phyloP scores from a whole-genome alignment of 1,140 invertebrate species.

The Temnothorax nylanderi region DNA sequence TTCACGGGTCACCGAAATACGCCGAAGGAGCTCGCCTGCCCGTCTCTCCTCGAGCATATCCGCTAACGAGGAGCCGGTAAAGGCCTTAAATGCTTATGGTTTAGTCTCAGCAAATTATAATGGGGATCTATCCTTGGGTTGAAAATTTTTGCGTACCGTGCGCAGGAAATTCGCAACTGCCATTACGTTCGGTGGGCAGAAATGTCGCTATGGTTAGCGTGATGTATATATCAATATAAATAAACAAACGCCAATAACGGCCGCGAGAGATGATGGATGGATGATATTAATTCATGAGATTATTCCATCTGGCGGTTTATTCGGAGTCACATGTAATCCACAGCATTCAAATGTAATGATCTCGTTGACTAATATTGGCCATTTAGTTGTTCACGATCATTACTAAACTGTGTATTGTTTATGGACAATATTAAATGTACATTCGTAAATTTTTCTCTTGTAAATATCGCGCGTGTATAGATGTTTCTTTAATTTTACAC shows the following conservation, averaged over 20 bases:
- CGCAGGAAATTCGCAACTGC: not conserved
- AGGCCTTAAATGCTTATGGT: not conserved
- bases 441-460: not conserved
- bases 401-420: not conserved
- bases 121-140: not conserved
- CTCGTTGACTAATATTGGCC: constrained; percentile 6
- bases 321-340: constrained; percentile 12
- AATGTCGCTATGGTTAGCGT: not conserved
- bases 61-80: constrained; percentile 20
- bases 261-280: not conserved
- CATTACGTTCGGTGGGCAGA: not conserved
- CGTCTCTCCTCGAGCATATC: not conserved
- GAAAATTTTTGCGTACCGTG: not conserved
- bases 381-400: not conserved
- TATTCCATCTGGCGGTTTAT: constrained; percentile 16
- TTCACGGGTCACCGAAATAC: constrained; percentile 40
- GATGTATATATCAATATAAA: constrained; percentile 5
- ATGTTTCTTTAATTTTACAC: not conserved
- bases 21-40: not conserved
- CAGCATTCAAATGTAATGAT: constrained; percentile 24
- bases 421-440: not conserved
- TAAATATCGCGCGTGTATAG: not conserved
- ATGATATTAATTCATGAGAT: constrained; percentile 43
- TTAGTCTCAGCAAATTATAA: not conserved
- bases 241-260: constrained; percentile 36